Conservation (phyloP, 2,888 invertebrate genomes). For the Cistogaster globosa region DNA sequence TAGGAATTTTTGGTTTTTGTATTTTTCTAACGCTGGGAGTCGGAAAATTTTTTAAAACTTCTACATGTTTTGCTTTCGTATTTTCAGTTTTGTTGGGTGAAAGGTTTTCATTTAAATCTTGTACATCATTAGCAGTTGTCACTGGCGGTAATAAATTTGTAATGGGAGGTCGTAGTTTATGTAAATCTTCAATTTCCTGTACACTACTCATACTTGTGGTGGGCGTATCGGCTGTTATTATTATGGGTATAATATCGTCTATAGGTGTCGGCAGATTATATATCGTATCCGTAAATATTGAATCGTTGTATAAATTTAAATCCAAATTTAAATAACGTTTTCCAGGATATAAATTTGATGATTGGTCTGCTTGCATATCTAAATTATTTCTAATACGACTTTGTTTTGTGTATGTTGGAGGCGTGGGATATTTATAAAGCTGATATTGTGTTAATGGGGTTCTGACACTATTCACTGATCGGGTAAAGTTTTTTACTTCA, state of each 20-base stretch:
- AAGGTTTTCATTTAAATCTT: not conserved
- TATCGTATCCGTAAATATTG: slow-evolving; percentile 59
- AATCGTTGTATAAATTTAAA: slow-evolving; percentile 37
- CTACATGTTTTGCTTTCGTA: not conserved
- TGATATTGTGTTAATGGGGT: slow-evolving; percentile 61
- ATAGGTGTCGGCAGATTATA: slow-evolving; percentile 60
- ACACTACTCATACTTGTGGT: slow-evolving; percentile 24
- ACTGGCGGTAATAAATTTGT: not conserved
- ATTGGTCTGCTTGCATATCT: not conserved
- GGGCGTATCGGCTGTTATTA: slow-evolving; percentile 46
- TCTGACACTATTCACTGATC: slow-evolving; percentile 66
- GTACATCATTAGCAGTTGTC: not conserved
- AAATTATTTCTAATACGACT: not conserved
- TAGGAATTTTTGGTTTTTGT: not conserved
- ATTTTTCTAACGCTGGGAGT: slow-evolving; percentile 1
- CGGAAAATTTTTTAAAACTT: not conserved
- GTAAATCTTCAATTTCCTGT: slow-evolving; percentile 30
- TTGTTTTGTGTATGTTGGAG: slow-evolving; percentile 18
- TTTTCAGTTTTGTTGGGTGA: not conserved
- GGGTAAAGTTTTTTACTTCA: slow-evolving; percentile 42
- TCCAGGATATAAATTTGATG: slow-evolving; percentile 41
- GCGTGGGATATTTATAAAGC: slow-evolving; percentile 32
- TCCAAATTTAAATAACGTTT: slow-evolving; percentile 65
- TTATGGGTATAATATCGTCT: slow-evolving; percentile 51
- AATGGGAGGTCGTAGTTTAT: slow-evolving; percentile 24